phyloP scores from a whole-genome alignment of 2,797 vertebrate genomes.

The Brotogeris chrysoptera region DNA sequence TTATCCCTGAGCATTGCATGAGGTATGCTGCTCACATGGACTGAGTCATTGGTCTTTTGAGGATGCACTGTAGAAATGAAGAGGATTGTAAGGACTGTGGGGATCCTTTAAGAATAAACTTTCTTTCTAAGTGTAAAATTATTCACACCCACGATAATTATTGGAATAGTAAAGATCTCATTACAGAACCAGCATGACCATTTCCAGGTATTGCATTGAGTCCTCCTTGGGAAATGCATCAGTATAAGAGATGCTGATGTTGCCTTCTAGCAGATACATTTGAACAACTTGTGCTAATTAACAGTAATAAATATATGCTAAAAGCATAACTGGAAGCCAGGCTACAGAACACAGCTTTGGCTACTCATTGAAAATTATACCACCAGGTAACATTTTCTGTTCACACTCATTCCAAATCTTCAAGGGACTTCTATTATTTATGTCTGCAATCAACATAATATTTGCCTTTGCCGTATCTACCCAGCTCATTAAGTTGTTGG shows the following conservation, averaged over 20 bases:
- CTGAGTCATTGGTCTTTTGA: not conserved
- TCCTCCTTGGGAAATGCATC: not conserved
- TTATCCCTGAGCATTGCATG: not conserved
- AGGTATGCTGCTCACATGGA: not conserved
- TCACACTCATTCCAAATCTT: not conserved
- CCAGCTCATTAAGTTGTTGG: not conserved
- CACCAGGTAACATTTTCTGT: not conserved
- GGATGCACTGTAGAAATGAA: not conserved
- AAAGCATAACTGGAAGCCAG: not conserved
- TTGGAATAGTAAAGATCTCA: slow-evolving; percentile 45
- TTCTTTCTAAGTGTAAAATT: not conserved
- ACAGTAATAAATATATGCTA: slow-evolving; percentile 27
- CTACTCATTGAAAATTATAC: not conserved
- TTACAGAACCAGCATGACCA: slow-evolving; percentile 28
- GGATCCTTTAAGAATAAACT: not conserved
- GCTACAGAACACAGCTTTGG: not conserved
- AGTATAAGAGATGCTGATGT: not conserved
- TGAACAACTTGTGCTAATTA: slow-evolving; percentile 13
- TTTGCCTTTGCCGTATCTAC: not conserved
- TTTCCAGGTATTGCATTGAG: not conserved
- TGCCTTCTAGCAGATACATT: not conserved
- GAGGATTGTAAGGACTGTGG: not conserved
- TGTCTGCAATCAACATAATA: not conserved
- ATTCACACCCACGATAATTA: not conserved
- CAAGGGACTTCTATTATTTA: not conserved